Percentiles rank a stretch among this genome's conserved stretches.
Conservation (phyloP, 1,140 invertebrate genomes). For the Pygmarrhopalites habei region DNA sequence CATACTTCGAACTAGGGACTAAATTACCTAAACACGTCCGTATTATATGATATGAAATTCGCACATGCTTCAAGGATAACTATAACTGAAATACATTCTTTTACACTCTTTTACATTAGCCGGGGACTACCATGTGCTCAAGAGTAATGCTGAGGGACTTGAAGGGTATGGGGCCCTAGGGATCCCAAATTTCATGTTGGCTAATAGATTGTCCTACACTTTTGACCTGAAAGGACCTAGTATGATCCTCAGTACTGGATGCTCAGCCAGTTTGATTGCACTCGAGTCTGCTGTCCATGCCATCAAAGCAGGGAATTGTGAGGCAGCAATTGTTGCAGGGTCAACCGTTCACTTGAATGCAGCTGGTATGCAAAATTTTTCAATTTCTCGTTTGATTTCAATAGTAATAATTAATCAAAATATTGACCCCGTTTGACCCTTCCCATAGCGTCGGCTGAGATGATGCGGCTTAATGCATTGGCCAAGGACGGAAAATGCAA, state of each 20-base stretch:
- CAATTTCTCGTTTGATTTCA: constrained; percentile 78
- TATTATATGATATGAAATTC: no score
- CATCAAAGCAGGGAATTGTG: constrained; percentile 74
- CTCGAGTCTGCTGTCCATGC: constrained; percentile 61
- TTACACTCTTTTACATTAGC: no score
- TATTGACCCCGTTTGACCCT: no score
- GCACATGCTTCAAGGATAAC: no score
- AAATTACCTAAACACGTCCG: no score
- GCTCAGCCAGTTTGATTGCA: constrained; percentile 54
- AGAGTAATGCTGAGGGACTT: constrained; percentile 7
- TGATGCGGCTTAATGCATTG: constrained; percentile 83
- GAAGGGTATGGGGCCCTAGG: constrained; percentile 59
- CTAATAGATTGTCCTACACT: constrained; percentile 58
- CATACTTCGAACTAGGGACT: no score
- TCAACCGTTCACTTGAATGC: constrained; percentile 51
- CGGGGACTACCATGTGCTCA: background rate
- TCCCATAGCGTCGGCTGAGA: constrained; percentile 72
- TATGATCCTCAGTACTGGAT: constrained; percentile 50
- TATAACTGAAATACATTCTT: no score
- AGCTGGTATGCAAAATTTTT: no score
- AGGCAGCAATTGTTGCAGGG: constrained; percentile 60
- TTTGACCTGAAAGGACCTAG: constrained; percentile 55
- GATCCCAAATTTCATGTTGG: constrained; percentile 58
- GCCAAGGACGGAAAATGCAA: constrained; percentile 80
- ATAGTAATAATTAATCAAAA: no score